Conservation (phyloP, 2,888 invertebrate species). For the Phyllotreta cruciferae region DNA sequence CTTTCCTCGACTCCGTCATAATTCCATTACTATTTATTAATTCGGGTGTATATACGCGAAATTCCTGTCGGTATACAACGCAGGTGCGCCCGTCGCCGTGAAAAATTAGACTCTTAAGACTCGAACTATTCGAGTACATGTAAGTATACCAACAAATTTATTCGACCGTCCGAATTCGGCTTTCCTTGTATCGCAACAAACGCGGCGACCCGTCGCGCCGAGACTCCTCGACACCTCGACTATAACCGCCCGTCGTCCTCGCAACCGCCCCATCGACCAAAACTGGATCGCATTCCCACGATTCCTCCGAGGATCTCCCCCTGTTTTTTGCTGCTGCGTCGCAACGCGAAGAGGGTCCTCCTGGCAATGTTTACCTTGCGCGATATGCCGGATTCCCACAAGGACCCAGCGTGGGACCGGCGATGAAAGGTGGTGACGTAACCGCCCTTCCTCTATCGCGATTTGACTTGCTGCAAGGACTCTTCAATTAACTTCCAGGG, state of each 20-base stretch:
- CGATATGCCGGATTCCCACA: conserved; percentile 47
- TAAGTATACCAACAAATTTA: no score
- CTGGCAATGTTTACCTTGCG: conserved; percentile 44
- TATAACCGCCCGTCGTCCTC: conserved; percentile 22
- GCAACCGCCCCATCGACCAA: conserved; percentile 31
- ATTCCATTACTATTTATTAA: no score
- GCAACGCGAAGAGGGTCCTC: conserved; percentile 22
- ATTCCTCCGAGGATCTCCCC: conserved; percentile 23
- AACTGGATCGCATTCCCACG: conserved; percentile 38
- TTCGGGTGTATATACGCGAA: no score
- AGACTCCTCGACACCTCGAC: conserved; percentile 23
- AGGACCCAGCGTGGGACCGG: conserved; percentile 48
- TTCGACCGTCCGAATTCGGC: no score
- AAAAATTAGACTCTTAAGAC: no score
- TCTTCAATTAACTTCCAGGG: conserved; percentile 41
- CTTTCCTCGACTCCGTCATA: no score
- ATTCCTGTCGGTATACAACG: no score
- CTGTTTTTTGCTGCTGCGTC: conserved; percentile 4
- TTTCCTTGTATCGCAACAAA: no score
- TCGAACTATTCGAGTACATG: no score
- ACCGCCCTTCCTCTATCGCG: conserved; percentile 39
- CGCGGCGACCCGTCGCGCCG: neutral
- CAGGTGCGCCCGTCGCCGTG: no score
- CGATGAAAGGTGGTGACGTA: conserved; percentile 44
- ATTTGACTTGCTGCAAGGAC: conserved; percentile 44